Base-by-base conservation (phyloP, 1,140 invertebrate species). In the Whitmania pigra region DNA sequence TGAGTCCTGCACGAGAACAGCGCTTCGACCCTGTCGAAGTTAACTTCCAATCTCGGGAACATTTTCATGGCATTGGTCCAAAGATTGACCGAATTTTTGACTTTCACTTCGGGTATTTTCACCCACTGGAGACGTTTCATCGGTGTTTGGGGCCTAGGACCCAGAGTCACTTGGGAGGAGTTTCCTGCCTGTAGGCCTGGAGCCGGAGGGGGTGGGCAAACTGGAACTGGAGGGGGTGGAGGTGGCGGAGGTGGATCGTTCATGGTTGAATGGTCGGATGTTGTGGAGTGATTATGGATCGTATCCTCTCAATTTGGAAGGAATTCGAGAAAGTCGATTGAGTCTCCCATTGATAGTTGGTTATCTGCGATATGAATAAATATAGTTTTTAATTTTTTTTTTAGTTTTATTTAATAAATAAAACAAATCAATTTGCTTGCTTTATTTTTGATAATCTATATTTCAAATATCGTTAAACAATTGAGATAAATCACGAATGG, bases 11-110 rank as follows among this genome's bases (percentile, higher is more conserved):
- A 75, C 53, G 75, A 79, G 75, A 83, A 80, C 11, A 81, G 74
- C 67, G 80, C 75, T 73, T 82, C 81, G 22, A 82, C 78, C 2
- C 68, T 74, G 18, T 78, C 78, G 68, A 80, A 79, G 67, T 80
- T 75, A 83, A 87, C 72, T 84, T 76, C 75, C 0, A 78, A 76
- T 88, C 78, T 86, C 78, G 94, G 88, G 79, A 94, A 89, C 75
- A 88, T 89, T 76, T 88, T 87, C 0, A 91, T 90, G 54, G 66
- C 69, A 53, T 53, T 53, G 53, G 69, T 70, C 73, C 60, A 72
- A 68, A 80, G 63, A 73, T 78, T 81, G 20, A 75, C 68, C 60
- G 77, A 79, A 68, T 78, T 77, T 18, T 77, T 68, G 13, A 81
- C 77, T 73, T 77, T 78, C 66, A 75, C 78, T 40, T 74, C 69